Percentiles rank a stretch among this genome's conserved stretches.
Conservation (phyloP, 2,888 invertebrate species). For the Drosophila anomelani region DNA sequence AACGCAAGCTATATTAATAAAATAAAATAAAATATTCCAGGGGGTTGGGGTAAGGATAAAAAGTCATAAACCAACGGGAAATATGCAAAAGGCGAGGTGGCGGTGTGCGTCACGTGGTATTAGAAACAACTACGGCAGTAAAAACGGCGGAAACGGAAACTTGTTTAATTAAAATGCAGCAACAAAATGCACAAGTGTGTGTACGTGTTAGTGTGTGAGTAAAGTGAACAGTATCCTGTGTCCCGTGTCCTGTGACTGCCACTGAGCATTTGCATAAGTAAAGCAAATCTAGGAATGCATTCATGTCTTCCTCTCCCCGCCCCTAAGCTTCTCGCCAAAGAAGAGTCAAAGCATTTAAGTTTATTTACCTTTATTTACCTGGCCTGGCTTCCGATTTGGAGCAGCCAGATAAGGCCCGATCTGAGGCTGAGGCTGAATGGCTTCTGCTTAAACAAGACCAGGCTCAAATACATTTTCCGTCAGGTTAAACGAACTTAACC, state of each 20-base stretch:
- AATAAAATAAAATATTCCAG: slow-evolving; percentile 24
- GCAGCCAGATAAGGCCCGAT: slow-evolving; percentile 16
- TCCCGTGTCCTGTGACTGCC: slow-evolving; percentile 31
- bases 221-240: slow-evolving; percentile 45
- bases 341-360: slow-evolving; percentile 60
- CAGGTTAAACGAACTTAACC: slow-evolving; percentile 21
- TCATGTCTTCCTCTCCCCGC: background rate
- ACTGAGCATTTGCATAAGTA: slow-evolving; percentile 67
- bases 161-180: slow-evolving; percentile 74
- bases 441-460: slow-evolving; percentile 18
- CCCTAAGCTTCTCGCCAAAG: slow-evolving; percentile 18
- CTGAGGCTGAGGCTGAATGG: slow-evolving; percentile 27
- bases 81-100: slow-evolving; percentile 4
- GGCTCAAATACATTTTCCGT: slow-evolving; percentile 16
- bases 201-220: slow-evolving; percentile 7
- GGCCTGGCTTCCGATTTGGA: slow-evolving; percentile 20
- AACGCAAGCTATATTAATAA: slow-evolving; percentile 24
- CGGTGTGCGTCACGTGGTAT: slow-evolving; percentile 15
- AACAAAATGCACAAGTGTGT: slow-evolving; percentile 48
- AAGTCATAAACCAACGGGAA: slow-evolving; percentile 6
- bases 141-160: slow-evolving; percentile 29
- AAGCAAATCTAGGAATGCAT: slow-evolving; percentile 50
- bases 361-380: slow-evolving; percentile 71
- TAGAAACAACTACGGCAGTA: slow-evolving; percentile 10
- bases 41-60: slow-evolving; percentile 1